Conservation (phyloP, 2,888 invertebrate genomes). For the Diachrysia chrysitis region DNA sequence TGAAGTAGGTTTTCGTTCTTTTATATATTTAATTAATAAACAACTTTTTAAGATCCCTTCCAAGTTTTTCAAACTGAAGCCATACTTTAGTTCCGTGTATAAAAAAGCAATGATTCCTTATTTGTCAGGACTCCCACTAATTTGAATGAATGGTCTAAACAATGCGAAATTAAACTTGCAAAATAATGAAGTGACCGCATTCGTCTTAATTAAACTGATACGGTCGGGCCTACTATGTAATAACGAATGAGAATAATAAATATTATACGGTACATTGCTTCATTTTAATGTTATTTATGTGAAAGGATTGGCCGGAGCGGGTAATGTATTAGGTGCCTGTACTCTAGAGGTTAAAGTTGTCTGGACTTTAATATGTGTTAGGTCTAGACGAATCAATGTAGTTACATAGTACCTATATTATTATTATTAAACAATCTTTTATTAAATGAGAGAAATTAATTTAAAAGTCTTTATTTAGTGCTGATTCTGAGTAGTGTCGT, state of each 20-base stretch:
- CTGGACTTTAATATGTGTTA: constrained; percentile 17
- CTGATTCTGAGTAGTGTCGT: not conserved
- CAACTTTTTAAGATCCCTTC: not conserved
- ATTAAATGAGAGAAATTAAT: not conserved
- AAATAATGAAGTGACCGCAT: constrained; percentile 85
- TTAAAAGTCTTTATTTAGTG: not conserved
- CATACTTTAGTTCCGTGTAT: constrained; percentile 48
- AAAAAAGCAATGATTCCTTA: constrained; percentile 72
- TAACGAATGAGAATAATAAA: constrained; percentile 35
- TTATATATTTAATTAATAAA: not conserved
- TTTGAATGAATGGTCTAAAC: constrained; percentile 83
- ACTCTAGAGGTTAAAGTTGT: constrained; percentile 12
- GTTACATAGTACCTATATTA: not conserved
- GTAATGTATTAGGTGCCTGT: constrained; percentile 25
- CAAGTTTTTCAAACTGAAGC: constrained; percentile 11
- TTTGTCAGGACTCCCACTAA: constrained; percentile 79
- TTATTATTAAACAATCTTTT: not conserved
- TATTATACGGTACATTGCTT: constrained; percentile 22
- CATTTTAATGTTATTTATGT: constrained; percentile 29
- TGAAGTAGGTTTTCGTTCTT: too few relatives aligned
- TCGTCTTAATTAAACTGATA: constrained; percentile 83
- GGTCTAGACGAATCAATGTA: not conserved
- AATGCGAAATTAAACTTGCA: constrained; percentile 83
- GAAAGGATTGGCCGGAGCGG: not conserved
- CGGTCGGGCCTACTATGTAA: constrained; percentile 39